These are phyloP conservation scores for Eubasilissa splendida DNA, from an alignment of 2,888 invertebrate genomes.

Conservation along the genomic window DNA sequence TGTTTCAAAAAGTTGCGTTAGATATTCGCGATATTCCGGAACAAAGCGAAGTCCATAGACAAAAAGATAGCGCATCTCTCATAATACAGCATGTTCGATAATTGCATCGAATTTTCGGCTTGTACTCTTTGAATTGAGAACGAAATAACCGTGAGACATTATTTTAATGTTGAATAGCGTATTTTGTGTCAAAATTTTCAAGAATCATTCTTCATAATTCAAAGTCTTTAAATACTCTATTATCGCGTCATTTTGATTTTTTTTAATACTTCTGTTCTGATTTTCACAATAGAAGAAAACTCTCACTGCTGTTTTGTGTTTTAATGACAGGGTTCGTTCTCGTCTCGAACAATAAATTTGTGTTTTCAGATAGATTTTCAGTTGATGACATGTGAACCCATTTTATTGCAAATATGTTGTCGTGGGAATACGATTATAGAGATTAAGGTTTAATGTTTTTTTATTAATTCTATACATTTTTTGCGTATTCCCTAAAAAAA, in stretches of 20 bases:
- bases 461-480: too few species aligned
- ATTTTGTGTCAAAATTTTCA: constrained; percentile 2
- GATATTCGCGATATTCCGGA: constrained; percentile 10
- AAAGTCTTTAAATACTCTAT: constrained; percentile 48
- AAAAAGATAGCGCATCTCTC: constrained; percentile 30
- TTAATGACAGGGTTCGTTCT: constrained; percentile 29
- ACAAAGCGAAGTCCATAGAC: constrained; percentile 24
- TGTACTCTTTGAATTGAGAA: neutral
- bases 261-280: constrained; percentile 5
- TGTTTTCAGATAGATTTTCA: constrained; percentile 10
- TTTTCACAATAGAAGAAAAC: constrained; percentile 23
- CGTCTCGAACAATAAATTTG: constrained; percentile 1
- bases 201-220: constrained; percentile 51
- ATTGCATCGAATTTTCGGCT: constrained; percentile 28
- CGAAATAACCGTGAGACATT: constrained; percentile 41
- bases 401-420: constrained; percentile 2
- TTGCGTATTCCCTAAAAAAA: too few species aligned
- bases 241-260: constrained; percentile 41
- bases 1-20: neutral
- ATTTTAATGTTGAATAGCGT: constrained; percentile 15
- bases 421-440: neutral
- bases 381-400: constrained; percentile 18
- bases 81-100: constrained; percentile 1
- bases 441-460: too few species aligned
- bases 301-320: constrained; percentile 37